Base-by-base conservation (phyloP, 2,113 vertebrate genomes). In the Pseudolaguvia tuberculata region DNA sequence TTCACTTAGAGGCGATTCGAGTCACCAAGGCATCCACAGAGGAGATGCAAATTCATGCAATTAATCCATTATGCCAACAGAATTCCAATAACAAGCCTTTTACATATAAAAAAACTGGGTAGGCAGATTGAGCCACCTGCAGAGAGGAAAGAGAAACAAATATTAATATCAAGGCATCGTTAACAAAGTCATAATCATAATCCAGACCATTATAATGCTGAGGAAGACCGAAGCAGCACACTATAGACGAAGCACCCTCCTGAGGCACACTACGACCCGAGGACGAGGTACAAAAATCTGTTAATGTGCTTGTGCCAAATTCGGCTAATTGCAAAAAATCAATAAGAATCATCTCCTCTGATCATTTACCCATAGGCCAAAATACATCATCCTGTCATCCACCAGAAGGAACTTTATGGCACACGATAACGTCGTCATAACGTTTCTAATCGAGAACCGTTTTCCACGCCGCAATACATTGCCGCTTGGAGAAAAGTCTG, bases 381-480 rank as follows among this genome's bases (percentile, higher is more conserved):
- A 20, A 31, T 35, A 9, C 18, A 45, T 63, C 1, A 63, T 21
- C 12, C 23, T 4, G 47, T 17, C 23, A 9, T 47, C 62, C 62
- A 65, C 47, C 7, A 25, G 42, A 25, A 48, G 47, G 10, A 14
- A 42, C 42, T 66, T 66, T 25, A 48, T 48, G 4, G 5, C 42
- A 18, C n/a, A n/a, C n/a, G 42, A 47, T 47, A 66, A 63, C 61
- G 25, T 14, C 39, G 1, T 18, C 21, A 66, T 47, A 17, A 14
- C 14, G 21, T 66, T 66, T 66, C 25, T 25, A 25, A 47, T 21
- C 21, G 2, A 14, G 8, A 42, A 81, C 78, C n/a, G n/a, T n/a
- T n/a, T n/a, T n/a, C n/a, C n/a, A n/a, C n/a, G n/a, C n/a, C 77
- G 80, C 84, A 84, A 73, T 88, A 86, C 87, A 87, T 84, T 86